Evolutionary conservation across 53 echinoderm and acorn worm species (phyloP), one percentile per base, ranked within the genome.

Genomic region (Stichopus horrens): DNA sequence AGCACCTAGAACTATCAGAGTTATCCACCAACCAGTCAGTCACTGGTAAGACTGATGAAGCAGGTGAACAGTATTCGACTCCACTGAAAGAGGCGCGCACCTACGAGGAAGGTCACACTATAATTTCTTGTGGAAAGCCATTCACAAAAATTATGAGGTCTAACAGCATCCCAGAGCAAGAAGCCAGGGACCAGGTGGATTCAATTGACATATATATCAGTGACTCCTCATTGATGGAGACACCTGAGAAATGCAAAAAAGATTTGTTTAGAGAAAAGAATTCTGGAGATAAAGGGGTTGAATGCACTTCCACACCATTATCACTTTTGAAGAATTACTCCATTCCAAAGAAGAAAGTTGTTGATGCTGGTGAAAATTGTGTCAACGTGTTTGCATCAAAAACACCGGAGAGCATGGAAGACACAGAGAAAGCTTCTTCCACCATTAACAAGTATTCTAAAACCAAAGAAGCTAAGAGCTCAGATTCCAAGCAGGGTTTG

Each of bases 81-180:
- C 85, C 85, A 85, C 20, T 65, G 22, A 85, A 85, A 67, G 67
- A 23, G 5, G 52, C 67, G 2, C 23, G 57, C 52, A 85, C 66
- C 52, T 67, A 63, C 23, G 85, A 67, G 65, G 37, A 85, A 52
- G 85, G 85, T 66, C 85, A 85, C 52, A 66, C 66, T 9, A 9
- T 85, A 4, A 85, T 85, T 66, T 66, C 85, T 37, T 85, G 85
- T 67, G 85, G 85, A 9, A 85, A 85, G 16, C 85, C 85, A 22
- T 85, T 85, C 85, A 85, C 85, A 59, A 85, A 85, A 52, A 85
- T 85, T 52, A 65, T 83, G 5, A 21, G 75, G 21, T 75, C 75
- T 51, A 59, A 57, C 13, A 83, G 83, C 23, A 23, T 83, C 37
- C 11, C 83, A 63, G 83, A 56, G 58, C 58, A 83, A 58, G 83